Conservation (phyloP, 2,888 invertebrate genomes). For the Laspeyria flexula region DNA sequence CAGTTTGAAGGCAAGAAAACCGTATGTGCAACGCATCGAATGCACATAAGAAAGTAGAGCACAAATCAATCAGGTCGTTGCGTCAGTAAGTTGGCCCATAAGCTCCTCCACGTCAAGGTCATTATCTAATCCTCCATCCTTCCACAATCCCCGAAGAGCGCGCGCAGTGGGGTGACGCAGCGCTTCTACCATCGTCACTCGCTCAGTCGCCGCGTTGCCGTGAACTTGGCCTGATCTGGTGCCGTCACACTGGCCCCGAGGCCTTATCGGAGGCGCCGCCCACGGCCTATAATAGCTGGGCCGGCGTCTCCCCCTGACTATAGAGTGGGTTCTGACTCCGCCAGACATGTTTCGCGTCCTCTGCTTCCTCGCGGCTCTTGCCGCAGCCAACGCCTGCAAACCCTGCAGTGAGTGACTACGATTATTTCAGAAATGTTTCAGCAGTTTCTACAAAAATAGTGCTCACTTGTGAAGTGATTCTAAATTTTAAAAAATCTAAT, state of each 20-base stretch:
- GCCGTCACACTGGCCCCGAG: constrained; percentile 78
- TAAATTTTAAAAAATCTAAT: not conserved
- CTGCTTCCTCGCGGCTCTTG: constrained; percentile 70
- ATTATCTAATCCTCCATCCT: constrained; percentile 66
- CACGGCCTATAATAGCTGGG: constrained; percentile 85
- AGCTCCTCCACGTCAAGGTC: constrained; percentile 60
- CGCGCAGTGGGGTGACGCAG: constrained; percentile 48
- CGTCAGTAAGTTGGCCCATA: constrained; percentile 38
- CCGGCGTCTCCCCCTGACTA: constrained; percentile 80
- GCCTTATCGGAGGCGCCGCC: constrained; percentile 81
- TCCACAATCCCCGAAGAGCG: constrained; percentile 45
- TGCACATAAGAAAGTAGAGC: constrained; percentile 15
- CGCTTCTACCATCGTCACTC: constrained; percentile 59
- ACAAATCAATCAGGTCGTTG: constrained; percentile 27
- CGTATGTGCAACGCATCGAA: constrained; percentile 2
- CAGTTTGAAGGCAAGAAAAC: not conserved
- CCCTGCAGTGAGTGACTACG: constrained; percentile 80
- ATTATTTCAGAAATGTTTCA: constrained; percentile 23
- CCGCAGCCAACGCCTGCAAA: constrained; percentile 71
- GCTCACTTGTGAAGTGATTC: constrained; percentile 32
- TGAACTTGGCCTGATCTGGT: constrained; percentile 81
- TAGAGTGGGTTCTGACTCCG: constrained; percentile 76
- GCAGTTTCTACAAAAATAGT: constrained; percentile 22
- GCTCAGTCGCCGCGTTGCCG: constrained; percentile 77
- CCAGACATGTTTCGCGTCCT: constrained; percentile 81